phyloP scores from a whole-genome alignment of 2,113 vertebrate species.

The Speoplatyrhinus poulsoni region DNA sequence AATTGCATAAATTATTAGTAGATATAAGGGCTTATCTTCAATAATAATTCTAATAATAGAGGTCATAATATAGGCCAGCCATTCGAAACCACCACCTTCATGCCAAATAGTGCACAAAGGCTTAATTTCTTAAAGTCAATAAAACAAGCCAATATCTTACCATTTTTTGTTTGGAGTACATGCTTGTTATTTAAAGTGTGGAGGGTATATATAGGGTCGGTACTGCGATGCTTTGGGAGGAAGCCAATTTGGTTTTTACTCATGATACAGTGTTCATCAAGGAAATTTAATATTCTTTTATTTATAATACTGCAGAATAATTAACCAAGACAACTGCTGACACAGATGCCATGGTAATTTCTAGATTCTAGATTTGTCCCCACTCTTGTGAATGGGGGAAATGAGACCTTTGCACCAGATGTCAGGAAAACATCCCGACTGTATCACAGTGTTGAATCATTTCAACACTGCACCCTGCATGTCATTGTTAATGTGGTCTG shows the following conservation, averaged over 20 bases:
- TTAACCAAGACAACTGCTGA: background rate
- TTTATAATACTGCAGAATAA: background rate
- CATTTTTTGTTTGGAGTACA: no score
- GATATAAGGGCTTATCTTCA: no score
- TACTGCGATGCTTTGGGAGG: background rate
- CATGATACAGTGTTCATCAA: background rate
- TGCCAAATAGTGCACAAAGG: no score
- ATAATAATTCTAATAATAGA: no score
- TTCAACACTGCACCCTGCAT: no score
- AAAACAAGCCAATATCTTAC: no score
- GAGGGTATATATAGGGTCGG: background rate
- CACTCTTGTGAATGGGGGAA: background rate
- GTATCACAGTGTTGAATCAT: no score
- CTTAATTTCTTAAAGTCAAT: no score
- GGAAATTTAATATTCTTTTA: conserved; percentile 1
- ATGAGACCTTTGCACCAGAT: background rate
- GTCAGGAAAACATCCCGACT: no score
- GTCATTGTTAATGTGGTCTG: background rate
- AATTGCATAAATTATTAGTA: no score
- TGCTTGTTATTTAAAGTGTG: background rate
- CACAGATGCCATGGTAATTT: background rate
- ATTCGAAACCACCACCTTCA: no score
- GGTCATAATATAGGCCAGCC: no score
- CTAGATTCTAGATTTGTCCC: conserved; percentile 1
- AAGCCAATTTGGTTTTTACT: background rate